phyloP scores from a whole-genome alignment of 2,888 invertebrate species.

The Diaphora mendica region DNA sequence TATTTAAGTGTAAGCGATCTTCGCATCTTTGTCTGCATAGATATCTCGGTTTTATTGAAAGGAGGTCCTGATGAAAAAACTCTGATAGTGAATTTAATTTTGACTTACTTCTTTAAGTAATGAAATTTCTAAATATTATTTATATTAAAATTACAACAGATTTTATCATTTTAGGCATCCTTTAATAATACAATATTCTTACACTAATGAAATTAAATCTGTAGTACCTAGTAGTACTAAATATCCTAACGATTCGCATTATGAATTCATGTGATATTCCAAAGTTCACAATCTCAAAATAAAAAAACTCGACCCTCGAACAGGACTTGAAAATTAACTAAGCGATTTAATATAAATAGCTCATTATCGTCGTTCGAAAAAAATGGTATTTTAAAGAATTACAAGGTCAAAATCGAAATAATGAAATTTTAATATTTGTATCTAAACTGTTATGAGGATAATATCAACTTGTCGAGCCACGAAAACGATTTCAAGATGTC shows the following conservation, averaged over 20 bases:
- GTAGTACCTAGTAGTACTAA: background rate
- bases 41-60: background rate
- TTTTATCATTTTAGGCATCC: background rate
- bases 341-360: background rate
- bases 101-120: background rate
- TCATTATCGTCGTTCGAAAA: background rate
- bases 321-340: background rate
- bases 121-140: background rate
- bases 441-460: conserved; percentile 20
- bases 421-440: conserved; percentile 19
- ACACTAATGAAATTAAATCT: background rate
- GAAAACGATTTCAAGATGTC: conserved; percentile 42
- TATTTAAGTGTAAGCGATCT: conserved; percentile 19
- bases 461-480: conserved; percentile 30
- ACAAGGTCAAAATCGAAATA: background rate
- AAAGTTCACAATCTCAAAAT: too few species aligned
- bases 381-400: background rate
- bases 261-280: background rate
- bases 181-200: background rate
- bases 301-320: too few species aligned
- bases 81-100: background rate
- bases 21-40: background rate
- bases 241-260: background rate
- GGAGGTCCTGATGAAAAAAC: background rate
- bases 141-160: background rate